A percentile compares a stretch with the other conserved stretches of the same genome.
Evolutionary conservation across 2,113 vertebrate genomes (phyloP).

Genomic region (Psettodes erumei): DNA sequence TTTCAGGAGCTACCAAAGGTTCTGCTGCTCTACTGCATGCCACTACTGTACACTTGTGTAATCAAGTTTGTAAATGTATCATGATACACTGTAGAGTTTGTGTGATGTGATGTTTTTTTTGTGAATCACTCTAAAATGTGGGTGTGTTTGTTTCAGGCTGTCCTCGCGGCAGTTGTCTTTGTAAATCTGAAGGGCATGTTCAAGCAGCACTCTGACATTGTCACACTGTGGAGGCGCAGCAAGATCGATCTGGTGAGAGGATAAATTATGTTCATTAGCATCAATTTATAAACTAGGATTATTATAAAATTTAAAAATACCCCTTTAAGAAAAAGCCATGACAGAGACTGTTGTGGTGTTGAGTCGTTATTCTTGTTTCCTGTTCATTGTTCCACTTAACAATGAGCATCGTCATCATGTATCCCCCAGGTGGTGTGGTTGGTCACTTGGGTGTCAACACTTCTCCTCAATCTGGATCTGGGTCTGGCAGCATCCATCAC

Average conservation of each 20-base stretch:
- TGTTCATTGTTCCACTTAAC: not conserved
- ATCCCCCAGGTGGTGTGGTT: conserved; percentile 88
- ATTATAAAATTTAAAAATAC: not conserved
- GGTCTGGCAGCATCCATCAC: conserved; percentile 87
- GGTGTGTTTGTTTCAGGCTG: conserved; percentile 81
- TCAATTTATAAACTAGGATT: not conserved
- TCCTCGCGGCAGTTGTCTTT: conserved; percentile 89
- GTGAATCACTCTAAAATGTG: not conserved
- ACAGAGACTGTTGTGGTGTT: not conserved
- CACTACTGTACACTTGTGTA: not conserved
- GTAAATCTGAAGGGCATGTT: conserved; percentile 95
- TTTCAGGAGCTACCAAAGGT: conserved; percentile 96
- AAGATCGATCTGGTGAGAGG: conserved; percentile 89
- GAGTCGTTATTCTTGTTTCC: not conserved
- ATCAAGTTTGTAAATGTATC: not conserved
- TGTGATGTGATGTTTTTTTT: not conserved
- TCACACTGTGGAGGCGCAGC: conserved; percentile 87
- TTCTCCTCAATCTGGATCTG: conserved; percentile 91
- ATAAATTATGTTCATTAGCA: conserved; percentile 14
- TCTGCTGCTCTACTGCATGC: not conserved
- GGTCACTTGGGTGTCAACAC: conserved; percentile 89
- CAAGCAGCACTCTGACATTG: conserved; percentile 87
- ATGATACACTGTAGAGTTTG: not conserved
- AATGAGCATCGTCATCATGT: not conserved
- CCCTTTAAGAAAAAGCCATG: not conserved